phyloP scores from a whole-genome alignment of 2,113 vertebrate genomes.

The Megaceryle torquata region DNA sequence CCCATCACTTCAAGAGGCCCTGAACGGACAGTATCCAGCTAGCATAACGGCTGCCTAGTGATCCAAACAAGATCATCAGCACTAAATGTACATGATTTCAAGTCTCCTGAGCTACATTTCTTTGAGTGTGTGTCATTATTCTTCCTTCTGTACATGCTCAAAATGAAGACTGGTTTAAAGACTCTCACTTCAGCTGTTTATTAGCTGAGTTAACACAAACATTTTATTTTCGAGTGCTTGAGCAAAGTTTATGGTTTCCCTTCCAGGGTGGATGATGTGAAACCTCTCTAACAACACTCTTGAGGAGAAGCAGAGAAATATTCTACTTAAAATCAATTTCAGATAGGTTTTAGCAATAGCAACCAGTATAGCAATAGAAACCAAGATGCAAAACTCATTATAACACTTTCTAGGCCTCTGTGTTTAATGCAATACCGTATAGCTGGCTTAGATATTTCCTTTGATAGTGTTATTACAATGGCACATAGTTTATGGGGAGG shows the following conservation, averaged over 20 bases:
- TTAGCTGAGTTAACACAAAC: constrained; percentile 47
- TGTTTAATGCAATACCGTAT: background rate
- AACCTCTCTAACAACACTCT: background rate
- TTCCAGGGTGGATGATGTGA: background rate
- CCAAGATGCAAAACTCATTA: background rate
- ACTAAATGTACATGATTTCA: background rate
- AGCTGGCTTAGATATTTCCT: background rate
- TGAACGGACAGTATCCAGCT: background rate
- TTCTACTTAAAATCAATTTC: constrained; percentile 3
- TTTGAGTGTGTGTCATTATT: background rate
- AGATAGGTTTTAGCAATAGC: background rate
- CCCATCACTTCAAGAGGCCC: background rate
- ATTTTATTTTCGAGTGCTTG: background rate
- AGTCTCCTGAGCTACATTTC: constrained; percentile 33
- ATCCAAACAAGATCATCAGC: background rate
- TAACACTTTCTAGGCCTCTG: background rate
- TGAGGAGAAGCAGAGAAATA: background rate
- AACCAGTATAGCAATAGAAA: background rate
- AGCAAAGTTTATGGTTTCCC: constrained; percentile 33
- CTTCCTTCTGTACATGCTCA: background rate
- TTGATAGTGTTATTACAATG: background rate
- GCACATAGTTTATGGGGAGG: background rate
- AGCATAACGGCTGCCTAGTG: background rate
- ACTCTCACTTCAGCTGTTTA: constrained; percentile 33
- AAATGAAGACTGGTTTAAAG: constrained; percentile 34